These are phyloP conservation scores for Podargus strigoides DNA, from an alignment of 2,797 vertebrate species.

Conservation along the genomic window DNA sequence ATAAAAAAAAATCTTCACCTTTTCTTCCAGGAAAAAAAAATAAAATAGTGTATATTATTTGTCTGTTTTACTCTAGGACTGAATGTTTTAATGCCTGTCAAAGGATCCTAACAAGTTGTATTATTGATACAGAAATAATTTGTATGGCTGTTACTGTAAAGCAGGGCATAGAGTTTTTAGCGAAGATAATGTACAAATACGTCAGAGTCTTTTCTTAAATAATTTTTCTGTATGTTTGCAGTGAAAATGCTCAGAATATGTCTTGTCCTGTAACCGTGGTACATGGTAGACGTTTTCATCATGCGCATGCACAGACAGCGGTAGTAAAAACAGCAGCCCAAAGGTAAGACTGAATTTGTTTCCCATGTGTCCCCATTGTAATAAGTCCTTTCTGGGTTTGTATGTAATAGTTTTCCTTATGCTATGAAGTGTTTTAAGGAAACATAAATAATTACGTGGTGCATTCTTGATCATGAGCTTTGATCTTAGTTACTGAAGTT, in stretches of 20 bases:
- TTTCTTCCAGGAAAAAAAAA: neutral
- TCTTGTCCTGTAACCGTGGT: slow-evolving; percentile 81
- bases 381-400: neutral
- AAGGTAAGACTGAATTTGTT: slow-evolving; percentile 77
- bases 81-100: neutral
- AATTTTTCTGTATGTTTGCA: slow-evolving; percentile 60
- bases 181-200: neutral
- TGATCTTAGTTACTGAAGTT: neutral
- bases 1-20: neutral
- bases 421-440: neutral
- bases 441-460: neutral
- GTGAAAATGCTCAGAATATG: slow-evolving; percentile 80
- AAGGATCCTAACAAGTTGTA: neutral
- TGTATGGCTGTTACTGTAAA: neutral
- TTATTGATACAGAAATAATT: neutral
- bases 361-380: neutral
- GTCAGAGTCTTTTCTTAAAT: neutral
- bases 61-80: neutral
- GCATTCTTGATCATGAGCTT: neutral
- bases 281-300: slow-evolving; percentile 89
- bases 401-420: neutral
- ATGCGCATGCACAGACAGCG: slow-evolving; percentile 78
- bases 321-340: slow-evolving; percentile 83
- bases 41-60: neutral
- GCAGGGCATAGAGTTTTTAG: neutral